Conservation (phyloP, 92 coral and sea anemone species). For the Parazoanthus swiftii region DNA sequence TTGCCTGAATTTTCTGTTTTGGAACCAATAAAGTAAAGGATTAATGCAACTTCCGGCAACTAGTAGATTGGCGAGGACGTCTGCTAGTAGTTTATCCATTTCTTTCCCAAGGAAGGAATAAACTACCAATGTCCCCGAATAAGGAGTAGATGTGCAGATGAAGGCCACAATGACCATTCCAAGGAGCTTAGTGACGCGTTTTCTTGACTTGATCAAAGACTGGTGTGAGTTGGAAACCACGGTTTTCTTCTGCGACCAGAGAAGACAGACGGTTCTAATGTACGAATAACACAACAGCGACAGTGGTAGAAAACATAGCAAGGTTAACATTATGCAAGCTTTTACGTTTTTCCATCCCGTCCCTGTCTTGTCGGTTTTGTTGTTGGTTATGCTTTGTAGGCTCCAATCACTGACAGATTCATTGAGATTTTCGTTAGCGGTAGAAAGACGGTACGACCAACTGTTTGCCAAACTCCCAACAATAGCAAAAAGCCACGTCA, state of each 20-base stretch:
- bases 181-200: background rate
- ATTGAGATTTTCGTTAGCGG: background rate
- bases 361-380: background rate
- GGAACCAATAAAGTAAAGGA: conserved; percentile 3
- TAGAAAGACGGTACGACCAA: background rate
- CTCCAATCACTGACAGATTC: background rate
- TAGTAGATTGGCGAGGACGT: background rate
- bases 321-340: background rate
- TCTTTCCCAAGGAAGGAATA: background rate
- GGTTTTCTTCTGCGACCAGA: too few species aligned
- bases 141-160: background rate
- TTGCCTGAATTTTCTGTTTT: background rate
- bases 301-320: background rate
- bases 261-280: background rate
- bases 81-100: background rate
- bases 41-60: background rate
- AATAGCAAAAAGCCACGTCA: background rate
- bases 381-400: background rate
- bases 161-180: conserved; percentile 9
- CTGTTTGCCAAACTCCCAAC: background rate
- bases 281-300: background rate
- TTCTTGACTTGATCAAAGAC: background rate
- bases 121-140: background rate
- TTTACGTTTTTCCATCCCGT: background rate
- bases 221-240: background rate